A percentile compares a stretch with the other conserved stretches of the same genome.
These are phyloP conservation scores for Sciurus vulgaris DNA, from an alignment of 2,797 vertebrate species.

Conservation along the genomic window DNA sequence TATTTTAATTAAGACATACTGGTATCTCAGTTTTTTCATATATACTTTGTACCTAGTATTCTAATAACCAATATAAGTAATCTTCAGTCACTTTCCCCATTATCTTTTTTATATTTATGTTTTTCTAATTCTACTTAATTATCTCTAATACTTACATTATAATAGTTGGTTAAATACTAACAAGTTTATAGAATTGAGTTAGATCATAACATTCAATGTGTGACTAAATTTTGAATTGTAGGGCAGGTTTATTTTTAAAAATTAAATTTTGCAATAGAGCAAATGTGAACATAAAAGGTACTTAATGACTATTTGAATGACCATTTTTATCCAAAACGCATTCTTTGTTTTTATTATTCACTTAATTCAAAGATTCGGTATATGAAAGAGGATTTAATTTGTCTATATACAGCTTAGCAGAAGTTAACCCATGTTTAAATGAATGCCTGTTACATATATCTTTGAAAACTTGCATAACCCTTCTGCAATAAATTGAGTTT, in stretches of 20 bases:
- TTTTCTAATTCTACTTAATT: constrained; percentile 58
- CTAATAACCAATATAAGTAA: constrained; percentile 19
- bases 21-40: constrained; percentile 19
- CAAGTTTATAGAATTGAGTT: not conserved
- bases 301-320: constrained; percentile 50
- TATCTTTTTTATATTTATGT: not conserved
- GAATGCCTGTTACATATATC: not conserved
- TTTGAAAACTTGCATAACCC: constrained; percentile 39
- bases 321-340: constrained; percentile 13
- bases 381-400: constrained; percentile 50
- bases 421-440: constrained; percentile 53
- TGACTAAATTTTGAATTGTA: not conserved
- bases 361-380: not conserved
- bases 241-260: constrained; percentile 42
- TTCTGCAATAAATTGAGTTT: constrained; percentile 63
- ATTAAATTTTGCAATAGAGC: constrained; percentile 49
- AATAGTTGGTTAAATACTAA: constrained; percentile 24
- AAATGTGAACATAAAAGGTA: constrained; percentile 58
- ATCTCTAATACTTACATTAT: not conserved
- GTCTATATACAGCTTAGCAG: not conserved
- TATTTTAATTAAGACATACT: not conserved
- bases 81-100: not conserved
- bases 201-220: not conserved
- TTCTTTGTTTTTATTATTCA: not conserved
- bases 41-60: constrained; percentile 12